phyloP scores from a whole-genome alignment of 2,113 vertebrate genomes.

The Glaucomys volans region DNA sequence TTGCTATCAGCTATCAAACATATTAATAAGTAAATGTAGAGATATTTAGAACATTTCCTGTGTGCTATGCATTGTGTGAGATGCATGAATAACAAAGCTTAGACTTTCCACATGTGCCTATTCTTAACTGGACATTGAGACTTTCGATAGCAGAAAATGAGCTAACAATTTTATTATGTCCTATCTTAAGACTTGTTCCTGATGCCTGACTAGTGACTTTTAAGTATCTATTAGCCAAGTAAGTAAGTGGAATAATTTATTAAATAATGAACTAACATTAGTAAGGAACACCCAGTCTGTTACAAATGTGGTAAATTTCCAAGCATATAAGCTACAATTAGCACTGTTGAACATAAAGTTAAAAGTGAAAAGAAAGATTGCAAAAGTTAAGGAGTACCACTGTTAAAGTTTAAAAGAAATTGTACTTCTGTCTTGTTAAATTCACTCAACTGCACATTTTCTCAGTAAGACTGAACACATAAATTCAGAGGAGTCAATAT shows the following conservation, averaged over 20 bases:
- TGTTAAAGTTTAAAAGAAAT: not conserved
- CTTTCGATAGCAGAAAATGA: not conserved
- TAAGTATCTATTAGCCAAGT: not conserved
- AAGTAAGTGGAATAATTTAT: not conserved
- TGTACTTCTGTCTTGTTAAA: not conserved
- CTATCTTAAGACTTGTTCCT: not conserved
- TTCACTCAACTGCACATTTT: conserved; percentile 24
- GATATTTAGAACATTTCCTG: not conserved
- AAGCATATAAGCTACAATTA: not conserved
- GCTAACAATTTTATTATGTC: not conserved
- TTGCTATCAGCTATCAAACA: not conserved
- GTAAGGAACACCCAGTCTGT: not conserved
- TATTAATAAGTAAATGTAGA: not conserved
- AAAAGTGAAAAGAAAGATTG: not conserved
- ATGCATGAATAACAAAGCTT: not conserved
- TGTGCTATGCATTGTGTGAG: not conserved
- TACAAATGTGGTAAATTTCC: not conserved
- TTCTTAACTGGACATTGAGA: not conserved
- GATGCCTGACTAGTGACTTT: not conserved
- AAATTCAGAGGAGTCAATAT: not conserved
- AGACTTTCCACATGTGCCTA: not conserved
- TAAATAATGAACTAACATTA: not conserved
- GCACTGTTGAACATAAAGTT: not conserved
- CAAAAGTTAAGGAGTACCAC: not conserved
- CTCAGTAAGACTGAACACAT: not conserved